Percentiles rank a stretch among this genome's conserved stretches.
Conservation (phyloP, 2,888 invertebrate genomes). For the Mycalesis mineus region DNA sequence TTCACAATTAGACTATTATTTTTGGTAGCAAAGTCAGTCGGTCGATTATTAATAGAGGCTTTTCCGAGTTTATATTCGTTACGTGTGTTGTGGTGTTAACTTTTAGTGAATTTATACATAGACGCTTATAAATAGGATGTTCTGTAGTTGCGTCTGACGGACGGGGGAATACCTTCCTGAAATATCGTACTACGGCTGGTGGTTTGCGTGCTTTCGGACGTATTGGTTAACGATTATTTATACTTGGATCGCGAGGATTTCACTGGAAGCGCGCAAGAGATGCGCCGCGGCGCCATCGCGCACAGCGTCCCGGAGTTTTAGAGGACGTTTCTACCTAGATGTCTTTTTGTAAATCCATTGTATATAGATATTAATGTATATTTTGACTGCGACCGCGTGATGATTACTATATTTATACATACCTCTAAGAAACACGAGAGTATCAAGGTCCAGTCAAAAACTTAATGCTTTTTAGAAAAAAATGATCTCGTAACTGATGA, state of each 20-base stretch:
- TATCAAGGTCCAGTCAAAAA: too few relatives aligned
- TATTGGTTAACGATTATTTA: constrained; percentile 79
- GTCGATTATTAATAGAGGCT: constrained; percentile 80
- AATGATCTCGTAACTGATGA: too few relatives aligned
- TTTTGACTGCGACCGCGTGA: too few relatives aligned
- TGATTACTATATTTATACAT: too few relatives aligned
- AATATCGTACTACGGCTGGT: constrained; percentile 76
- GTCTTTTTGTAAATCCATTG: too few relatives aligned
- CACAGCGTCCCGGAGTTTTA: constrained; percentile 5
- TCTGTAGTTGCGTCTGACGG: constrained; percentile 78
- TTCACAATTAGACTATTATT: constrained; percentile 80
- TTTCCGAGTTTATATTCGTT: constrained; percentile 79
- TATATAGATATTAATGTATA: too few relatives aligned
- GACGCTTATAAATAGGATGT: constrained; percentile 79
- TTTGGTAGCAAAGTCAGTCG: constrained; percentile 80
- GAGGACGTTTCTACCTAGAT: too few relatives aligned
- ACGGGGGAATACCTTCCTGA: constrained; percentile 79
- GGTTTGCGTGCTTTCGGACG: constrained; percentile 76
- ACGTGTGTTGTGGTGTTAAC: constrained; percentile 79
- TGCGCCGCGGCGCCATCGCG: constrained; percentile 28
- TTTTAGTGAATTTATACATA: constrained; percentile 80
- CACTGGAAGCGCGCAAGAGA: constrained; percentile 40
- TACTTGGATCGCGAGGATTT: constrained; percentile 68
- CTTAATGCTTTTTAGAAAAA: too few relatives aligned
- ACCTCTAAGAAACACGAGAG: too few relatives aligned